Base-by-base conservation (phyloP, 2,113 vertebrate species). In the Porphyrio hochstetteri region DNA sequence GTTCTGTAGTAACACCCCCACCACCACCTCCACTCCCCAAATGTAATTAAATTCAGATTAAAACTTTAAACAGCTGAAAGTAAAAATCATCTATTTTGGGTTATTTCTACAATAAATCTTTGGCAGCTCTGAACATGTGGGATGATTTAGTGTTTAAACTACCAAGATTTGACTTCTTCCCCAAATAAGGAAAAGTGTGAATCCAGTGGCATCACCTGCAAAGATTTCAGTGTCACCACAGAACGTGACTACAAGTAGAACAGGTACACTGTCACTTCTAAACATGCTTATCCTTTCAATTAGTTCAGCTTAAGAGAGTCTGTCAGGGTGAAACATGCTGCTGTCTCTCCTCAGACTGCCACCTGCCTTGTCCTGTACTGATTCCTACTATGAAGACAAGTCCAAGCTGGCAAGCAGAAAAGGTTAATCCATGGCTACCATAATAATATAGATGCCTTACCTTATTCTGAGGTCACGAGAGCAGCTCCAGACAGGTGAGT, bases 21-120 rank as follows among this genome's bases (percentile, higher is more conserved):
- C 68, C 72, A 87, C 87, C 95, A 52, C 96, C 82, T 86, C 72
- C 64, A 24, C 77, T 84, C 77, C 48, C 72, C 12, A 89, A 59
- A 9, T n/a, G 65, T 56, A 95, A 93, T 95, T 92, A 86, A 92
- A 93, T 93, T 96, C 77, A 65, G 72, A 91, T 93, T 91, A 93
- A 88, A 92, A 83, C 52, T 80, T 93, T 81, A 84, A 93, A 78
- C 61, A 78, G 80, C 40, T 92, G 86, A 84, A 93, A 94, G 36
- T 75, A 19, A 93, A 96, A 96, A 91, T 88, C 7, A 82, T 48
- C 19, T 79, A 68, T 88, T 94, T 88, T 36, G 89, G 50, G 69
- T 89, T 93, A 57, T 78, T 93, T 92, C 64, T 91, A 48, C 83
- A 88, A 75, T 56, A 88, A 48, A 48, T 56, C 16, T 83, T 82